These are phyloP conservation scores for Leucozona laternaria DNA, from an alignment of 2,888 invertebrate genomes.

Conservation along the genomic window DNA sequence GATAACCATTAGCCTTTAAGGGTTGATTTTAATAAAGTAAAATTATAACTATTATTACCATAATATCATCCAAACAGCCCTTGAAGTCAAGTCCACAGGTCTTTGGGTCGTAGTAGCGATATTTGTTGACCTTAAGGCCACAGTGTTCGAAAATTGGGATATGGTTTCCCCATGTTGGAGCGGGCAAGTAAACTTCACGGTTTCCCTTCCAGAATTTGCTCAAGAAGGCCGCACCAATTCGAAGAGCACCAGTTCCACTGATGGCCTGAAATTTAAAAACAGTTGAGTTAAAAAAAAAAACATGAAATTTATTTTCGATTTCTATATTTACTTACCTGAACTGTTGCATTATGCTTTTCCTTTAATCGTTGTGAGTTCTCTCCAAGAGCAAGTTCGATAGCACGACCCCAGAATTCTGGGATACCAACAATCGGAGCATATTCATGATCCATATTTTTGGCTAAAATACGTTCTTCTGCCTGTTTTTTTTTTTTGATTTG, in stretches of 20 bases:
- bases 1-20: slow-evolving; percentile 31
- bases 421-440: slow-evolving; percentile 96
- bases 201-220: slow-evolving; percentile 90
- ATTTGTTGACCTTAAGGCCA: slow-evolving; percentile 93
- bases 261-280: slow-evolving; percentile 88
- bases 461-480: slow-evolving; percentile 92
- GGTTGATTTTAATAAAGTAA: neutral
- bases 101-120: slow-evolving; percentile 96
- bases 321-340: slow-evolving; percentile 86
- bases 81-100: slow-evolving; percentile 97
- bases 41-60: slow-evolving; percentile 83
- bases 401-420: slow-evolving; percentile 92
- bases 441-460: slow-evolving; percentile 93
- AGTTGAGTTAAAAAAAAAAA: slow-evolving; percentile 22
- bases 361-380: slow-evolving; percentile 88
- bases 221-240: slow-evolving; percentile 95
- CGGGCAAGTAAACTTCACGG: slow-evolving; percentile 94
- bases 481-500: slow-evolving; percentile 79
- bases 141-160: slow-evolving; percentile 96
- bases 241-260: slow-evolving; percentile 98
- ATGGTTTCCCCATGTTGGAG: slow-evolving; percentile 99
- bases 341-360: slow-evolving; percentile 89
- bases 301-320: neutral
- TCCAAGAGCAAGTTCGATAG: slow-evolving; percentile 95
- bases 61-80: slow-evolving; percentile 95